phyloP scores from a whole-genome alignment of 1,140 invertebrate genomes.

The Brachionus asplanchnoidis region DNA sequence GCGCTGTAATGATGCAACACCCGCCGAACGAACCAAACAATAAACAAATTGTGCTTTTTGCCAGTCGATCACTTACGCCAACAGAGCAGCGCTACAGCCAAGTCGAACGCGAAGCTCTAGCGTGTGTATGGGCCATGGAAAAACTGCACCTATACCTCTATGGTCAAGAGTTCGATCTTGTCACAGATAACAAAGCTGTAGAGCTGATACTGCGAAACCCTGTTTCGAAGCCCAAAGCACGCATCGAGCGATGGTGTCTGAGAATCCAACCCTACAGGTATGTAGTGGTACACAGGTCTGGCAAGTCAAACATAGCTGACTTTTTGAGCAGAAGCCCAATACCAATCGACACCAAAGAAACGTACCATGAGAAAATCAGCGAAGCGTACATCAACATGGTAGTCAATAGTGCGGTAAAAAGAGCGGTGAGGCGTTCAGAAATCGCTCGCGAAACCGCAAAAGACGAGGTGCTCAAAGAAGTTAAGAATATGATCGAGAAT shows the following conservation, averaged over 20 bases:
- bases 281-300: slow-evolving; percentile 57
- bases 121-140: not conserved
- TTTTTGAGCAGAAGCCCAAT: not conserved
- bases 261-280: slow-evolving; percentile 37
- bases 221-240: not conserved
- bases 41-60: no score
- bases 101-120: no score
- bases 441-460: not conserved
- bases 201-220: not conserved
- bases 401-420: slow-evolving; percentile 46
- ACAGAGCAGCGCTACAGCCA: no score
- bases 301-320: slow-evolving; percentile 45
- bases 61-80: no score
- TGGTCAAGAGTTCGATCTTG: not conserved
- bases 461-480: not conserved
- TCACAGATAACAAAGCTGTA: not conserved
- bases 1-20: no score
- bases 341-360: not conserved
- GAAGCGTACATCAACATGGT: slow-evolving; percentile 41
- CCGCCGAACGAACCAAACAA: no score
- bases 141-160: not conserved
- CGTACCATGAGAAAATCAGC: slow-evolving; percentile 42
- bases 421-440: not conserved
- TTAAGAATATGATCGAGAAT: not conserved
- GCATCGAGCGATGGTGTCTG: not conserved